Base-by-base conservation (phyloP, 2,888 invertebrate genomes). In the Alloscopus bannaensis region DNA sequence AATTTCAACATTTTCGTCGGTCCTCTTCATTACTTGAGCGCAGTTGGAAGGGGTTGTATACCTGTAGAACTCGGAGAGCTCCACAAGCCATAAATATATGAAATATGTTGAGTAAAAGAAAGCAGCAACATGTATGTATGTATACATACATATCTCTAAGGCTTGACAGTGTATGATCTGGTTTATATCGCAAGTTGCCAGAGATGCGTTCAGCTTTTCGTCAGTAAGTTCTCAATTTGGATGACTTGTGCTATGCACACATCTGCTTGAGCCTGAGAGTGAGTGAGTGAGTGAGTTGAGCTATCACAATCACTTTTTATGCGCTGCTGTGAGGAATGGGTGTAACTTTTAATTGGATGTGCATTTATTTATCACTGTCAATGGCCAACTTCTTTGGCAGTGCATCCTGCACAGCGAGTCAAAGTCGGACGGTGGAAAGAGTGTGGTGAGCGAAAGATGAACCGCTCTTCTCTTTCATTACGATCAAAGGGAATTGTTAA, bases 291-390 rank as follows among this genome's bases (percentile, higher is more conserved):
- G 52, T 47, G 47, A 24, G 69, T 20, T 59, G 24, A 50, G 28
- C 60, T 28, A 52, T 72, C 64, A 31, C 22, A 47, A 60, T 72
- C 64, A 71, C 4, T 60, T 59, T 71, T 60, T 50, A 31, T 57
- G 70, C 24, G 31, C 69, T 60, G 60, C 64, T 64, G 28, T 75
- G 66, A 66, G 68, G 68, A 75, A 68, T 76, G 76, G 76, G 76
- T 76, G 76, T 76, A 76, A 76, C 76, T 76, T 76, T 76, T 76
- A 76, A 76, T 76, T 76, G 76, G 76, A 76, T 76, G 76, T 76
- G 76, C 76, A 76, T 76, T 76, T 76, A 76, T 76, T 69, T 76
- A 76, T 76, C 69, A 76, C 76, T 76, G 76, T 76, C 76, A 76
- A 76, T 76, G 76, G 69, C 62, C 69, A 76, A 76, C 42, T 69